Evolutionary conservation across 2,113 vertebrate species (phyloP), one percentile per base, ranked within the genome.

Genomic region (Heloderma charlesbogerti): DNA sequence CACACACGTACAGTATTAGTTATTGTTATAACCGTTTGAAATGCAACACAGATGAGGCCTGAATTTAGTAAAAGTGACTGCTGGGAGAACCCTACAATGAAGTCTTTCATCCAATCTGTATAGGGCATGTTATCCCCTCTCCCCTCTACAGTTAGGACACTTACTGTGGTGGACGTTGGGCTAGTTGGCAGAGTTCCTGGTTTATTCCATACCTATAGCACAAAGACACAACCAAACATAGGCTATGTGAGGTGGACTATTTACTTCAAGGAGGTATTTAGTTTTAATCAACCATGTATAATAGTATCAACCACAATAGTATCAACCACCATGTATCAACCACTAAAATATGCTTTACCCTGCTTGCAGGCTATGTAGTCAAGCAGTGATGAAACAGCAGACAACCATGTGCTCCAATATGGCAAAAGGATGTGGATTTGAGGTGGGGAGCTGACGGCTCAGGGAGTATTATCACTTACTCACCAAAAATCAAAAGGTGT

Each of bases 171-270:
- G 91, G 97, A 97, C 86, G 97, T 97, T 92, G 97, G 97, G 92
- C 96, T 97, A 93, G 96, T 97, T 95, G 97, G 96, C 92, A 97
- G 95, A 94, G 96, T 96, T 96, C 96, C 96, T 96, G 96, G 95
- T 95, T 97, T 97, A 96, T 96, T 96, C 97, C 97, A 97, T 95
- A 97, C 97, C 97, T 97, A 95, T 88, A 96, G 94, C 94, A 93
- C 88, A 96, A 97, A 96, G 94, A 93, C 92, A 96, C 96, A 95
- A 95, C 89, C 93, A 94, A 96, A 95, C 94, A 94, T 86, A 96
- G 75, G 92, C 92, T 95, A 95, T 0, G 86, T 95, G 94, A 96
- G 92, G 74, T 71, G 63, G 9, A 92, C 92, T 95, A 90, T 92
- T 91, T 94, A 93, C 93, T 92, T 94, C 82, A 95, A 93, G 92